Base-by-base conservation (phyloP, 2,113 vertebrate genomes). In the Atractosteus spatula region DNA sequence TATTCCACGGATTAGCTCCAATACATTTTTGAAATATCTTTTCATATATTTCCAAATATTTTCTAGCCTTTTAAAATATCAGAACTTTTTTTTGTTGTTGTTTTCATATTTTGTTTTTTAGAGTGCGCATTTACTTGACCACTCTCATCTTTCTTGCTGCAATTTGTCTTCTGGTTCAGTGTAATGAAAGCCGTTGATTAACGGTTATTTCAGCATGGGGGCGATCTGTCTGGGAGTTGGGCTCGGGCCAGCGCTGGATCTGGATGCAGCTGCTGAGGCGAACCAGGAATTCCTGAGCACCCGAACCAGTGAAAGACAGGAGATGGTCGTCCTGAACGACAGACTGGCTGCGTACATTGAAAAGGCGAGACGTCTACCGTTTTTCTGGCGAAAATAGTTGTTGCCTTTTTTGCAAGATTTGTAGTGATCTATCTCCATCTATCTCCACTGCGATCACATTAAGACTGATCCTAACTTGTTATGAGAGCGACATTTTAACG, bases 291-390 rank as follows among this genome's bases (percentile, higher is more conserved):
- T 90, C 80, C 82, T 85, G 51, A 81, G 14, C 78, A 85, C 74
- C 0, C 76, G 91, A 11, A 88, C 67, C n/a, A 79, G 54, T 43
- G 85, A 92, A 75, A 87, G 83, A 10, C 77, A 87, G 72, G 80
- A 88, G 56, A 75, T 90, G 83, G 7, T 92, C 2, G 68, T 89
- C 45, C 83, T 94, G 55, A 89, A 93, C 11, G 91, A 92, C 76
- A 82, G 89, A 47, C 79, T 93, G 83, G 91, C 88, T 16, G 68
- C 81, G 1, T 91, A 90, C 72, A 86, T 86, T 17, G 82, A 88
- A 73, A 90, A 90, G 86, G 85, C 85, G 78, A 80, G 82, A 70
- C 12, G 41, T 4, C 16, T 8, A 12, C 3, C 8, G 41, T 16
- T 2, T 29, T 29, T 29, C 4, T 67, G 12, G 43, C 3, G n/a